Conservation (phyloP, 1,140 invertebrate species). For the Plodia interpunctella region DNA sequence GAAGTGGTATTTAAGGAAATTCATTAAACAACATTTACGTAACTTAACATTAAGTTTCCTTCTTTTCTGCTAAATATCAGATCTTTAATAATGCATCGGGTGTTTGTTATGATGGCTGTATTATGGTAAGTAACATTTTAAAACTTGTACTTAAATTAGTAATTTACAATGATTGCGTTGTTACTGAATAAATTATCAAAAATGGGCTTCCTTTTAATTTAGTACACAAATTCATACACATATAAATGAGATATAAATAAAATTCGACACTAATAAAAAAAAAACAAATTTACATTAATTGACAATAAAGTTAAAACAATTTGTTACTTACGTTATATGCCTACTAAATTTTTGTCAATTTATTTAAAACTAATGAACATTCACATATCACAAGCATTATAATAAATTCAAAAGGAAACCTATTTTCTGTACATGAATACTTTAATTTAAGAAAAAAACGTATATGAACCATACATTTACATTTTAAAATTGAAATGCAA, state of each 20-base stretch:
- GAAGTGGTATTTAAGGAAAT: no score
- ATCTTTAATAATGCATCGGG: no score
- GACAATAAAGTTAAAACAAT: constrained; percentile 32
- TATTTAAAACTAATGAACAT: background rate
- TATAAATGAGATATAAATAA: background rate
- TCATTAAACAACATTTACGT: no score
- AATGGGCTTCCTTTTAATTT: constrained; percentile 12
- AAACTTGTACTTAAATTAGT: no score
- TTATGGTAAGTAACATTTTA: no score
- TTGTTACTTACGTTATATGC: background rate
- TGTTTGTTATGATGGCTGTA: no score
- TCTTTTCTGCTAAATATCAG: no score
- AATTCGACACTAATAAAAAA: background rate
- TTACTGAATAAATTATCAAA: background rate
- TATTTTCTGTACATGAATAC: background rate
- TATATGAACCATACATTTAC: background rate
- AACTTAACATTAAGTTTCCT: no score
- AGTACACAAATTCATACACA: background rate
- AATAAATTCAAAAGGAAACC: constrained; percentile 1
- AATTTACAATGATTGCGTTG: background rate
- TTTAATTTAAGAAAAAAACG: background rate
- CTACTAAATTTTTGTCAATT: background rate
- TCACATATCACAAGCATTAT: constrained; percentile 47
- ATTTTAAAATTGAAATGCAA: no score
- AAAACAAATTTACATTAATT: constrained; percentile 18